Percentiles rank a stretch among this genome's conserved stretches.
Conservation (phyloP, 2,888 invertebrate species). For the Diaphora mendica region DNA sequence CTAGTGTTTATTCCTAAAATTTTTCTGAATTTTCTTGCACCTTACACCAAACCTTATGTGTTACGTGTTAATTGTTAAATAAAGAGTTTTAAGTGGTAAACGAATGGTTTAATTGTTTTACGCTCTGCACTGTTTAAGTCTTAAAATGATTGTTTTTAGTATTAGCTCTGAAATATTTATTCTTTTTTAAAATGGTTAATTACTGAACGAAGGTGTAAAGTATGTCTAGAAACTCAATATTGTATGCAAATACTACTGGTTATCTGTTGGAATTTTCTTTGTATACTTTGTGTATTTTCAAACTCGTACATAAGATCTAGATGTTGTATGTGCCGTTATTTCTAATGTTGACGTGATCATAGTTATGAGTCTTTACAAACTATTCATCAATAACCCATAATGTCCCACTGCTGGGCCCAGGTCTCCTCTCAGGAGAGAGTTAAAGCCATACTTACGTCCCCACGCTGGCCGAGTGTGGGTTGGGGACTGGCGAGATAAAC, state of each 20-base stretch:
- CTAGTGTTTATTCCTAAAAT: background rate
- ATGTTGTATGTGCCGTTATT: no score
- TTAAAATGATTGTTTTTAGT: conserved; percentile 57
- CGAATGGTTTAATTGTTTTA: conserved; percentile 77
- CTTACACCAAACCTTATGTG: conserved; percentile 43
- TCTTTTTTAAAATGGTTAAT: conserved; percentile 37
- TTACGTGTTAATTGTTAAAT: conserved; percentile 67
- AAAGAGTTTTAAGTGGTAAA: conserved; percentile 70
- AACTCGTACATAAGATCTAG: background rate
- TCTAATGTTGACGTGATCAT: no score
- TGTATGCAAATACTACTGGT: background rate
- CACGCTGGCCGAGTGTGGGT: no score
- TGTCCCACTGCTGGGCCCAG: no score
- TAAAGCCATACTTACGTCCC: no score
- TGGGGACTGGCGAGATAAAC: no score
- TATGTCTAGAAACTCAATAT: conserved; percentile 23
- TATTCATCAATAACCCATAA: no score
- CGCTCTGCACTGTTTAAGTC: conserved; percentile 59
- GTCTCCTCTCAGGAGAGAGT: no score
- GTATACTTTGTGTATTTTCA: background rate
- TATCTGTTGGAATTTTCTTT: background rate
- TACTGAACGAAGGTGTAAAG: conserved; percentile 25
- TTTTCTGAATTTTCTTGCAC: conserved; percentile 13
- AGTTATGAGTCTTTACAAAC: no score
- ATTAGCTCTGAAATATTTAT: conserved; percentile 52